These are phyloP conservation scores for Orchesella flavescens DNA, from an alignment of 2,888 invertebrate genomes.

Conservation along the genomic window DNA sequence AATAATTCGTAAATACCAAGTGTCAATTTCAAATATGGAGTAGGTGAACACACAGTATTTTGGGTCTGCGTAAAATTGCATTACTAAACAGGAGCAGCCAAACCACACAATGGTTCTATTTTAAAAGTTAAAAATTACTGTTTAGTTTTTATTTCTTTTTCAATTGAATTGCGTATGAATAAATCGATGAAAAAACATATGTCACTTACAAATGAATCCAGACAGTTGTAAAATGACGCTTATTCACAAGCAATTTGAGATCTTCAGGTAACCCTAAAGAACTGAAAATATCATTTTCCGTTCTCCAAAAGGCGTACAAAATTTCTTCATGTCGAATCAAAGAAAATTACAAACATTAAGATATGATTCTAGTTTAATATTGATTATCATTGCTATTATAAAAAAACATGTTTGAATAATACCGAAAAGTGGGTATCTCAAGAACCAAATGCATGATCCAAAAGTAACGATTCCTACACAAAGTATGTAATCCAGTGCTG, in stretches of 20 bases:
- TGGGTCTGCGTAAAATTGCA: conserved; percentile 43
- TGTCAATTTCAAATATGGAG: conserved; percentile 17
- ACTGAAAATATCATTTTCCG: conserved; percentile 30
- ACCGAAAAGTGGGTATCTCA: conserved; percentile 44
- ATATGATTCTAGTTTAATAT: background rate
- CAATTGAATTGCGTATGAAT: too few relatives aligned
- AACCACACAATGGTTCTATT: conserved; percentile 38
- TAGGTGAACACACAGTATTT: conserved; percentile 43
- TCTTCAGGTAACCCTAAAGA: conserved; percentile 22
- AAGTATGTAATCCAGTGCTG: conserved; percentile 42
- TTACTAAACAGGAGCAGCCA: conserved; percentile 26
- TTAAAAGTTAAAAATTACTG: background rate
- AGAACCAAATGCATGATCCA: conserved; percentile 32
- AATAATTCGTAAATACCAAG: conserved; percentile 9
- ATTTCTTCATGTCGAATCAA: too few relatives aligned
- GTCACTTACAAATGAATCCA: conserved; percentile 56
- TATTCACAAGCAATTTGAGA: background rate
- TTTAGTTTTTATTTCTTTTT: too few relatives aligned
- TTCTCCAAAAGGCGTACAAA: conserved; percentile 30
- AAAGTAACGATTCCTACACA: conserved; percentile 33
- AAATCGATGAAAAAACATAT: too few relatives aligned
- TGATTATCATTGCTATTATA: background rate
- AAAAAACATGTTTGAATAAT: background rate
- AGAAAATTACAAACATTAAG: background rate
- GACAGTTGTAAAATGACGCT: conserved; percentile 8